These are phyloP conservation scores for Hydroisotoma schaefferi DNA, from an alignment of 2,888 invertebrate genomes.

Conservation along the genomic window DNA sequence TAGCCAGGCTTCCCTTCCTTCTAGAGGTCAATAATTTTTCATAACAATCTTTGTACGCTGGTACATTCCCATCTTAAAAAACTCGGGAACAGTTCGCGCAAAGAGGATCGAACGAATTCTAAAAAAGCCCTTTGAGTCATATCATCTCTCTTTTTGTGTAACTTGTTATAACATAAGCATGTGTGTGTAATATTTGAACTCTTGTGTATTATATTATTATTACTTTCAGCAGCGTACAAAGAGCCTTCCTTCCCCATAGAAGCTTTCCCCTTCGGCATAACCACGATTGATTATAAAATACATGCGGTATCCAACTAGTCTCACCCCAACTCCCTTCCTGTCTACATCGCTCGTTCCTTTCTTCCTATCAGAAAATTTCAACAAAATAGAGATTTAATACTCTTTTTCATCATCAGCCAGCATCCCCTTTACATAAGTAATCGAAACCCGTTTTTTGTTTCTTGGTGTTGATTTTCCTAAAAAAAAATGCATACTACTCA, in stretches of 20 bases:
- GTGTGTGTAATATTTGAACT: not conserved
- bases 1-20: no score
- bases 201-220: not conserved
- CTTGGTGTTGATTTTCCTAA: no score
- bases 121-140: conserved; percentile 5
- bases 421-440: no score
- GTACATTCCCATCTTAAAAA: conserved; percentile 19
- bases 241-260: conserved; percentile 29
- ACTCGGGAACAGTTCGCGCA: conserved; percentile 10
- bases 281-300: conserved; percentile 44
- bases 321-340: conserved; percentile 37
- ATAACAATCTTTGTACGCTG: conserved; percentile 26
- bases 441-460: no score
- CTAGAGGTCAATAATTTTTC: conserved; percentile 34
- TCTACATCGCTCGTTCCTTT: conserved; percentile 28
- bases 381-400: not conserved
- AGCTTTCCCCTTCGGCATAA: conserved; percentile 43
- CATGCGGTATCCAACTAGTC: conserved; percentile 38
- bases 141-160: no score
- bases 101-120: not conserved
- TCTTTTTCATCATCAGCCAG: no score
- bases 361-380: conserved; percentile 3
- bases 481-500: no score
- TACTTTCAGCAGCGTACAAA: not conserved
- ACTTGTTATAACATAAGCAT: no score